These are phyloP conservation scores for Charina bottae DNA, from an alignment of 2,113 vertebrate genomes.

Conservation along the genomic window DNA sequence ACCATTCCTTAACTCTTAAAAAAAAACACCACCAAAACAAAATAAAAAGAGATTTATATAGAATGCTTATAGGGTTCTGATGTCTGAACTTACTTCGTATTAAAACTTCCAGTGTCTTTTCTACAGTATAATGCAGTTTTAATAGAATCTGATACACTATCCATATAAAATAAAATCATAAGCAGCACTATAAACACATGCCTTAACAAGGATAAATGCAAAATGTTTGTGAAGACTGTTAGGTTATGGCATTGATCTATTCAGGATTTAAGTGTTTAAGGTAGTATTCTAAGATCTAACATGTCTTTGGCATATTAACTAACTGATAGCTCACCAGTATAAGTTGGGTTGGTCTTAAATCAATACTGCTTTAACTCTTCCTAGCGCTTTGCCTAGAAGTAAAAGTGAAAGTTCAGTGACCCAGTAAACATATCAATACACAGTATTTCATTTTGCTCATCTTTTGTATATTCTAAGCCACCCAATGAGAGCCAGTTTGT, in stretches of 20 bases:
- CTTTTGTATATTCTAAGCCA: conserved; percentile 25
- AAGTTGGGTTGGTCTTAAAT: conserved; percentile 39
- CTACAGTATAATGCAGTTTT: not conserved
- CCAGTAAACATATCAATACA: conserved; percentile 1
- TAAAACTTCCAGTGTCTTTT: not conserved
- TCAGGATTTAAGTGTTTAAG: not conserved
- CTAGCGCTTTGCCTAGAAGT: conserved; percentile 52
- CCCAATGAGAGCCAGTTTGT: no score
- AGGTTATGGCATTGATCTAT: not conserved
- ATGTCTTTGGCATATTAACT: conserved; percentile 57
- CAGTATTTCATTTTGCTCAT: not conserved
- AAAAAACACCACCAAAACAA: not conserved
- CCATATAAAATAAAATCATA: not conserved
- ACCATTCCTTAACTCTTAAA: not conserved
- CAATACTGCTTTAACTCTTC: conserved; percentile 44
- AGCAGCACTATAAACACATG: conserved; percentile 14
- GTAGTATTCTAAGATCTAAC: conserved; percentile 42
- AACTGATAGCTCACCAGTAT: conserved; percentile 55
- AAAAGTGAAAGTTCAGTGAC: conserved; percentile 43
- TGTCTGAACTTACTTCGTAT: not conserved
- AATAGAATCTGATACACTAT: not conserved
- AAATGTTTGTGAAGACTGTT: conserved; percentile 27
- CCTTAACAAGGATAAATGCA: not conserved
- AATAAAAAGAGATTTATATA: not conserved
- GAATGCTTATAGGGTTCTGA: not conserved